phyloP scores from a whole-genome alignment of 2,888 invertebrate species.

The Thalpophila matura region DNA sequence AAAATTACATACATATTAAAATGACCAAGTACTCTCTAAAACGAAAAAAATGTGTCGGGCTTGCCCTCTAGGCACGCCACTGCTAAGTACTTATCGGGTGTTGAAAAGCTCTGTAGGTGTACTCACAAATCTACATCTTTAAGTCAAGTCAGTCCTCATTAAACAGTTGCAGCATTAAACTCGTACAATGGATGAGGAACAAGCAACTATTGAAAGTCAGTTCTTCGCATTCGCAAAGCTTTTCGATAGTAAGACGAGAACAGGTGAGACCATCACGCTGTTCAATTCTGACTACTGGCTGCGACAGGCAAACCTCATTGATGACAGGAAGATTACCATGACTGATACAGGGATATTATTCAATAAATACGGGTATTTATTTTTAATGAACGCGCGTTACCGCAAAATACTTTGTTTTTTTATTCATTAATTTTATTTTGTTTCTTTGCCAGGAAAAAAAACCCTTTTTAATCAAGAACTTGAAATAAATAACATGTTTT shows the following conservation, averaged over 20 bases:
- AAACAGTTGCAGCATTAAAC: slow-evolving; percentile 12
- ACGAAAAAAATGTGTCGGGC: too few species aligned
- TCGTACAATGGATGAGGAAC: slow-evolving; percentile 77
- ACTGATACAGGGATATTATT: slow-evolving; percentile 83
- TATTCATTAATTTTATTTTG: background rate
- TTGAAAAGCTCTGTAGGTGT: too few species aligned
- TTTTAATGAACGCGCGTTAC: too few species aligned
- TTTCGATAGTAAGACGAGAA: slow-evolving; percentile 71
- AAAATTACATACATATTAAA: too few species aligned
- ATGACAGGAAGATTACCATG: slow-evolving; percentile 83
- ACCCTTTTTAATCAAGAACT: too few species aligned
- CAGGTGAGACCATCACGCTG: slow-evolving; percentile 77
- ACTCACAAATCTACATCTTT: too few species aligned
- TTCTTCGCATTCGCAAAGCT: slow-evolving; percentile 75
- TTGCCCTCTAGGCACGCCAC: too few species aligned
- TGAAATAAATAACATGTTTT: too few species aligned
- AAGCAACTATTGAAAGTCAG: slow-evolving; percentile 80
- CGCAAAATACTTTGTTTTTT: background rate
- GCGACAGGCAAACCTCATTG: slow-evolving; percentile 80
- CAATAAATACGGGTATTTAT: slow-evolving; percentile 72
- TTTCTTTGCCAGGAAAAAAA: background rate
- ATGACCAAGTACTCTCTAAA: too few species aligned
- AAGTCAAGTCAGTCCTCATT: too few species aligned
- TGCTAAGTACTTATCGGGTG: too few species aligned
- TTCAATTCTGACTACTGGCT: slow-evolving; percentile 83